Evolutionary conservation across 53 echinoderm and acorn worm species (phyloP).

Genomic region (Apostichopus leukothele): DNA sequence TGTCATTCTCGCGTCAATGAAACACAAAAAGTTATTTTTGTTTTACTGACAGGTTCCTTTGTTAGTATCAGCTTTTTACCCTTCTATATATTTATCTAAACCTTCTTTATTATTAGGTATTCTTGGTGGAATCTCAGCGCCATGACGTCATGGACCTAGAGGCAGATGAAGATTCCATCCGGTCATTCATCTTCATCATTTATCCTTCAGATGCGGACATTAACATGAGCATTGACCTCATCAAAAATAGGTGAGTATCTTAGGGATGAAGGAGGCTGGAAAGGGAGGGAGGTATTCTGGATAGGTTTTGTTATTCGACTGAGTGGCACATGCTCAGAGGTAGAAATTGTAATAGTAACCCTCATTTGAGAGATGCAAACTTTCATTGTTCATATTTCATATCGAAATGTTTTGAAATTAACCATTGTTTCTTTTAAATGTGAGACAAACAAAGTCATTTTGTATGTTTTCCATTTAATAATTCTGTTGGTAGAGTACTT

Average conservation of each 20-base stretch:
- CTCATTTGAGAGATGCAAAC: too few species aligned
- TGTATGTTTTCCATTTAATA: too few species aligned
- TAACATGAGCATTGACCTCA: conserved; percentile 84
- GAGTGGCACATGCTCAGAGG: background rate
- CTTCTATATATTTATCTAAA: too few species aligned
- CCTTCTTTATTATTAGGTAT: conserved; percentile 59
- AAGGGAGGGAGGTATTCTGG: background rate
- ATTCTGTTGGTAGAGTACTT: too few species aligned
- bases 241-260: conserved; percentile 80
- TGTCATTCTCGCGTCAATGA: too few species aligned
- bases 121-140: conserved; percentile 89
- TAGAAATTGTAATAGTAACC: background rate
- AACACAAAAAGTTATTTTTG: too few species aligned
- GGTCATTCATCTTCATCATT: conserved; percentile 98
- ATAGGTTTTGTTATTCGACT: background rate
- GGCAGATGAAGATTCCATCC: conserved; percentile 65
- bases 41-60: too few species aligned
- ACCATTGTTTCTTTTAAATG: too few species aligned
- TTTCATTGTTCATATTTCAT: too few species aligned
- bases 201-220: conserved; percentile 94
- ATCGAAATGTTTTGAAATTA: too few species aligned
- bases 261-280: background rate
- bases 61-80: too few species aligned
- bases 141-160: conserved; percentile 64
- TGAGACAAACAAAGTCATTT: too few species aligned